Evolutionary conservation across 1,140 invertebrate species (phyloP), one percentile per base, ranked within the genome.

Genomic region (Archegozetes longisetosus): DNA sequence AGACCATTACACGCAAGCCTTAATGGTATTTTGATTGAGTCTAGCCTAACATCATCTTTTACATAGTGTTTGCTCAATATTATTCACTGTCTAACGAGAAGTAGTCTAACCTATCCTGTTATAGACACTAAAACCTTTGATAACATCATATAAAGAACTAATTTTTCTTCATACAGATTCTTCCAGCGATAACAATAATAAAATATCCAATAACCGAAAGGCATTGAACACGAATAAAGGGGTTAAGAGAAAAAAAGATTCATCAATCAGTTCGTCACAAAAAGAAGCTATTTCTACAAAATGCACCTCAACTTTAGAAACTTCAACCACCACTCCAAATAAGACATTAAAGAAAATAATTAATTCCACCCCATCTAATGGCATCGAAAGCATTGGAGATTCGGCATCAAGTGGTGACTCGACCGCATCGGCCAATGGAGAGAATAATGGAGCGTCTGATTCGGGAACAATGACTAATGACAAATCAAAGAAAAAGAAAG

Each of bases 401-500:
- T 17, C 32, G 32, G 6, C 32, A 40, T 40, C 32, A 40, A 17
- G 6, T 9, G 32, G 32, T 17, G 32, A 40, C 32, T 40, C 32
- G 17, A 40, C 6, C 17, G 32, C 6, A 17, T 40, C 32, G 32
- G 32, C 17, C 32, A 40, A 6, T 40, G n/a, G n/a, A n/a, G 32
- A 40, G 6, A 40, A 40, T 40, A 40, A 6, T 17, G 32, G 32
- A 9, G 32, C 32, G 6, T 9, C 6, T 17, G 32, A 40, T 40
- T 40, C 32, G 32, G 32, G 32, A 9, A 40, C 6, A 6, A 40
- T 9, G 6, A 40, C 6, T 40, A 40, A 17, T 40, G 32, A 63
- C 67, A 51, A 72, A 68, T 57, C 59, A 67, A 63, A 69, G 68
- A 86, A 91, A 75, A 94, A 94, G 75, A 95, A 95, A 69, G 89